phyloP scores from a whole-genome alignment of 2,113 vertebrate species.

The Morone chrysops region DNA sequence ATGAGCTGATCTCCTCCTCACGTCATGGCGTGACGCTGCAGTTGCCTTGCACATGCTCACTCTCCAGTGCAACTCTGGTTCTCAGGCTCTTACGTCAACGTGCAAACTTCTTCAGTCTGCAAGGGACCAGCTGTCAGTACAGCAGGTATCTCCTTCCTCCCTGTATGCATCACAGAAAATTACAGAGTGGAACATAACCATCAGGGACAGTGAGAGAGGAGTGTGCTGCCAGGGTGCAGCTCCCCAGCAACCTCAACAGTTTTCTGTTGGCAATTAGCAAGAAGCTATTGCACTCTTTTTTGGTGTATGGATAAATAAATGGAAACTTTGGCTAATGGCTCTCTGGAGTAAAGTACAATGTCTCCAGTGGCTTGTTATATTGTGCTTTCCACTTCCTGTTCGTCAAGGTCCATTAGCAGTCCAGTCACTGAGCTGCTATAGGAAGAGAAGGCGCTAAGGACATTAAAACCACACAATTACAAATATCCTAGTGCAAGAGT shows the following conservation, averaged over 20 bases:
- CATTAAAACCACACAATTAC: conserved; percentile 28
- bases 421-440: conserved; percentile 40
- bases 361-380: conserved; percentile 81
- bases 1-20: conserved; percentile 15
- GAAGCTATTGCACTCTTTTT: conserved; percentile 39
- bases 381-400: conserved; percentile 73
- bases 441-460: conserved; percentile 20
- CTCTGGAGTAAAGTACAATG: conserved; percentile 53
- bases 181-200: conserved; percentile 41
- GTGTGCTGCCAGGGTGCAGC: conserved; percentile 33
- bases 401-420: conserved; percentile 62
- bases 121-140: conserved; percentile 23
- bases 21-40: conserved; percentile 4
- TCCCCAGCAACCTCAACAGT: conserved; percentile 50
- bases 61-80: background rate
- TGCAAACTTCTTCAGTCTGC: conserved; percentile 16
- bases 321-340: conserved; percentile 75
- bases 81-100: conserved; percentile 17
- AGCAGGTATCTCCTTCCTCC: conserved; percentile 36
- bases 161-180: conserved; percentile 50
- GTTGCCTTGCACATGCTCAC: conserved; percentile 29
- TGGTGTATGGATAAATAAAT: conserved; percentile 70
- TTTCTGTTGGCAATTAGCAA: conserved; percentile 69
- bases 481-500: background rate
- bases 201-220: conserved; percentile 23